Evolutionary conservation across 2,888 invertebrate species (phyloP).

Genomic region (Dicyrtoma fusca): DNA sequence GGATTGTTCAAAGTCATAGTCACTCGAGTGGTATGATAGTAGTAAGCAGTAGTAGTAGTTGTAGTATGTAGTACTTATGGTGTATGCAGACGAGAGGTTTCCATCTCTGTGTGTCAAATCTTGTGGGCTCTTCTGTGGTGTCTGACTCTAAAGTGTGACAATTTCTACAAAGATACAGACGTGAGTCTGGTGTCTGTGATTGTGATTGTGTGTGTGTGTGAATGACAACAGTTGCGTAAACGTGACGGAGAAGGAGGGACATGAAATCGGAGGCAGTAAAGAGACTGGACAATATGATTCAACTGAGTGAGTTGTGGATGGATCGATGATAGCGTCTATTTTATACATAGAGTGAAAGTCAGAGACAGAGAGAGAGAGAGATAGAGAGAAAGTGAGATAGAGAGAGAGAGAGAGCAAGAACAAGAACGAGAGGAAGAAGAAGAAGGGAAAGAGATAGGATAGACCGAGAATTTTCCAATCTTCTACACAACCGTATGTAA

Average conservation of each 20-base stretch:
- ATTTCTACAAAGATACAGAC: background rate
- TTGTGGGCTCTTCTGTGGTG: too few species aligned
- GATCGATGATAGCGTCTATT: slow-evolving; percentile 18
- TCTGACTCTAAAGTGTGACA: too few species aligned
- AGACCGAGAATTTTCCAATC: too few species aligned
- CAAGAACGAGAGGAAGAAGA: background rate
- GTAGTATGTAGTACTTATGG: too few species aligned
- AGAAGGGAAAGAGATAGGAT: background rate
- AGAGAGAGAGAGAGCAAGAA: slow-evolving; percentile 10
- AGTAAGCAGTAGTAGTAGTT: too few species aligned
- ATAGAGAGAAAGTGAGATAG: background rate
- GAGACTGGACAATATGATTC: slow-evolving; percentile 20
- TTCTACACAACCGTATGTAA: too few species aligned
- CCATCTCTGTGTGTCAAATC: too few species aligned
- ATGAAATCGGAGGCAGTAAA: background rate
- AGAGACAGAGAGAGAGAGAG: background rate
- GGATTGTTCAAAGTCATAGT: too few species aligned
- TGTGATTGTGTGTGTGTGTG: slow-evolving; percentile 10
- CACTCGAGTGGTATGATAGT: too few species aligned
- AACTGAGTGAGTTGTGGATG: slow-evolving; percentile 20
- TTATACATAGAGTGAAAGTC: background rate
- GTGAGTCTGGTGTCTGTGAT: background rate
- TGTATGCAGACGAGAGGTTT: too few species aligned
- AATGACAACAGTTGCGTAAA: slow-evolving; percentile 4
- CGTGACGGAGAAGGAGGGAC: slow-evolving; percentile 15